Evolutionary conservation across 1,140 invertebrate species (phyloP), one percentile per base, ranked within the genome.

Genomic region (Caenorhabditis inopinata): DNA sequence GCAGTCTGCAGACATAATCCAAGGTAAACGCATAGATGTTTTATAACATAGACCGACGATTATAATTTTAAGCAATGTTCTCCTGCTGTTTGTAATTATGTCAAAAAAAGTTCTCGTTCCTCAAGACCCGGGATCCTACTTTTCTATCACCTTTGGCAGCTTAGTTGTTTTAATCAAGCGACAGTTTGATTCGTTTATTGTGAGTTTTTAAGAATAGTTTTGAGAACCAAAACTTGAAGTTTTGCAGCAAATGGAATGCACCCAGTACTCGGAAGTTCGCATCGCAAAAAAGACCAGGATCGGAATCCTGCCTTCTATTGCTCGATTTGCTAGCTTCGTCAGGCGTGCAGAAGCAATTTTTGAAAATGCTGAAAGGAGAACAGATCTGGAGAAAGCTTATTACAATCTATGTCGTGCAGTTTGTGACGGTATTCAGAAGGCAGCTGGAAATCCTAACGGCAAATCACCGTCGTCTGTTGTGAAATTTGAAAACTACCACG

Each of bases 381-480:
- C 80, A 16, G 80, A 81, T 12, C n/a, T 81, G 12, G 80, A 81
- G 38, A 81, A 81, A 29, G 81, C 77, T 92, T 97, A 98, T 89
- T 91, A 92, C 9, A 92, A 93, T 89, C 90, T 99, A 74, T 92
- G 96, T 1, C 91, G 90, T 80, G 93, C 92, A n/a, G 94, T 98
- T 90, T 93, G 96, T 90, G 93, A 94, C 84, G 93, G 92, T 76
- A 95, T 97, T 80, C 90, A 92, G 11, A 90, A 92, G 18, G 93
- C 95, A 83, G 92, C 94, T 32, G 91, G 91, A 75, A 95, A 96
- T 85, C 95, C 97, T 89, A 92, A 93, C 78, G 96, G 96, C 90
- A 97, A 96, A 25, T 96, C 96, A 16, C 92, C 92, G 68, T 94
- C 97, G 91, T 95, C 98, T 49, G 92, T 98, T 45, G 94, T 95